These are phyloP conservation scores for Hyposoter didymator DNA, from an alignment of 2,888 invertebrate species.

Conservation along the genomic window DNA sequence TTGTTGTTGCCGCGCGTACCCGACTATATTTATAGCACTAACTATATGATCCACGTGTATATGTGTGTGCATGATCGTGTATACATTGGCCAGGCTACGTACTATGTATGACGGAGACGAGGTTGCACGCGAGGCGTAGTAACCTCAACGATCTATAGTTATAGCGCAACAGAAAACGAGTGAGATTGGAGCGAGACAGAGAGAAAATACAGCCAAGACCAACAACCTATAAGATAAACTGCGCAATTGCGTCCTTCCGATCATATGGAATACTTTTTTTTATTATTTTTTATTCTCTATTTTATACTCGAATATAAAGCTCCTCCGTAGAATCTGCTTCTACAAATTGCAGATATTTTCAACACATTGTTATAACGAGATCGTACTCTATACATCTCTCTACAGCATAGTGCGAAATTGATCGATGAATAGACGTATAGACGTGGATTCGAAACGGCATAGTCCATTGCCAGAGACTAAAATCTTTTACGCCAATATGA, in stretches of 20 bases:
- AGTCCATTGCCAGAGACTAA: background rate
- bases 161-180: background rate
- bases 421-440: too few relatives aligned
- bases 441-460: background rate
- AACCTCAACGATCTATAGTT: slow-evolving; percentile 46
- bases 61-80: background rate
- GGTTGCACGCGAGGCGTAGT: slow-evolving; percentile 57
- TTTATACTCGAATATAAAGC: background rate
- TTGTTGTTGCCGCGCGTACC: slow-evolving; percentile 41
- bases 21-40: slow-evolving; percentile 22
- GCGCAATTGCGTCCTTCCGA: slow-evolving; percentile 55
- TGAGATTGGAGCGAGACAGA: slow-evolving; percentile 13
- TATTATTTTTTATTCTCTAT: background rate
- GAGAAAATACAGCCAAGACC: slow-evolving; percentile 56
- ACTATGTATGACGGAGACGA: slow-evolving; percentile 23
- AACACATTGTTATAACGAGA: slow-evolving; percentile 22
- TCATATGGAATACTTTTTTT: slow-evolving; percentile 7
- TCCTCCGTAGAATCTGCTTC: background rate
- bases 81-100: background rate
- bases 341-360: background rate
- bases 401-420: background rate
- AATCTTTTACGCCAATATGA: background rate
- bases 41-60: background rate
- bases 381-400: background rate
- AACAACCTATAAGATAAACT: slow-evolving; percentile 64